phyloP scores from a whole-genome alignment of 2,797 vertebrate species.

The Gambusia yucatana region DNA sequence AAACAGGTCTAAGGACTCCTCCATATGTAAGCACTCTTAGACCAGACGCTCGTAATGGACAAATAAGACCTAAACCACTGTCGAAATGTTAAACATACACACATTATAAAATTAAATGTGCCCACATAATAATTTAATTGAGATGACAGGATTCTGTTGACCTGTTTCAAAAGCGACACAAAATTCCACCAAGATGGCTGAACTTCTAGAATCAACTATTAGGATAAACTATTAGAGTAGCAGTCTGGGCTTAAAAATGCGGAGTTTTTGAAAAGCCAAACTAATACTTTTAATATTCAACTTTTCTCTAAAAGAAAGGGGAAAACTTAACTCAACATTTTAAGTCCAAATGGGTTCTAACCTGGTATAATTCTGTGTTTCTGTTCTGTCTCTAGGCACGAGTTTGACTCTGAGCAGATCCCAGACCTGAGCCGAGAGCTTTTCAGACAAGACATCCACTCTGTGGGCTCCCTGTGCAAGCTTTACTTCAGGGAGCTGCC shows the following conservation, averaged over 20 bases:
- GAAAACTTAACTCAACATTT: neutral
- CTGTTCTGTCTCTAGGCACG: conserved; percentile 82
- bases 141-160: neutral
- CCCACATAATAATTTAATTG: neutral
- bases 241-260: neutral
- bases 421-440: conserved; percentile 95
- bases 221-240: neutral
- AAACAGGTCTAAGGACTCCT: neutral
- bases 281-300: neutral
- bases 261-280: neutral
- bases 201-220: neutral
- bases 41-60: neutral
- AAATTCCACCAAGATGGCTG: neutral
- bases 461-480: conserved; percentile 96
- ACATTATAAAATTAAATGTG: no score
- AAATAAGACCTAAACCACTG: neutral
- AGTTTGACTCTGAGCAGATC: conserved; percentile 98
- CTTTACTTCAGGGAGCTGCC: conserved; percentile 98
- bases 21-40: neutral
- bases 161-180: neutral
- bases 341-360: neutral
- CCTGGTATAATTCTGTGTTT: conserved; percentile 19
- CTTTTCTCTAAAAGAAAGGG: neutral
- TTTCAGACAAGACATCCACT: conserved; percentile 97
- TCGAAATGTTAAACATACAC: neutral